These are phyloP conservation scores for Hyposoter dolosus DNA, from an alignment of 2,888 invertebrate genomes.

Conservation along the genomic window DNA sequence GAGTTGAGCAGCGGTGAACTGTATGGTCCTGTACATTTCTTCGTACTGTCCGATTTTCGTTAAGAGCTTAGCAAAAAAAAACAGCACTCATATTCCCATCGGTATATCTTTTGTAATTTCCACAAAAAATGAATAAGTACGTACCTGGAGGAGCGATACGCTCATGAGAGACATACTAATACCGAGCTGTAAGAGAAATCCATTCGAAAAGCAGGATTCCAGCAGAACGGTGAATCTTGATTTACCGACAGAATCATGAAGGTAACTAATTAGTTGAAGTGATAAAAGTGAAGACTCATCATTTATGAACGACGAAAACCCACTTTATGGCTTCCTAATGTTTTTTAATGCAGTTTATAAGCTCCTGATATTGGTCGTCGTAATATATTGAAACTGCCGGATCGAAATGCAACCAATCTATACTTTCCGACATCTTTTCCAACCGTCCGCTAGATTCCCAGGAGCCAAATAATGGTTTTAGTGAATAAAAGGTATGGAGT, in stretches of 20 bases:
- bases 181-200: conserved; percentile 25
- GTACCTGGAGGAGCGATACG: conserved; percentile 36
- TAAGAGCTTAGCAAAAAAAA: conserved; percentile 20
- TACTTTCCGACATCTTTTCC: not conserved
- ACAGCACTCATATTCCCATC: not conserved
- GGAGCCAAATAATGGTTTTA: not conserved
- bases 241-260: not conserved
- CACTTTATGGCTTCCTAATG: conserved; percentile 47
- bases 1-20: conserved; percentile 24
- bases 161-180: conserved; percentile 19
- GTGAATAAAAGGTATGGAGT: too few relatives aligned
- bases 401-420: not conserved
- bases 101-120: not conserved
- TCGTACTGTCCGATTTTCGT: conserved; percentile 43
- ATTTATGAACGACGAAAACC: not conserved
- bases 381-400: not conserved
- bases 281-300: not conserved
- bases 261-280: not conserved
- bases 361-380: conserved; percentile 9
- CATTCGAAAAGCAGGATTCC: conserved; percentile 29
- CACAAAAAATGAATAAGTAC: not conserved
- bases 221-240: conserved; percentile 38
- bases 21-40: conserved; percentile 37
- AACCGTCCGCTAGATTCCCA: not conserved
- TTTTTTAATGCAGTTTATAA: conserved; percentile 24